These are phyloP conservation scores for Calycopis cecrops DNA, from an alignment of 1,140 invertebrate species.

Conservation along the genomic window DNA sequence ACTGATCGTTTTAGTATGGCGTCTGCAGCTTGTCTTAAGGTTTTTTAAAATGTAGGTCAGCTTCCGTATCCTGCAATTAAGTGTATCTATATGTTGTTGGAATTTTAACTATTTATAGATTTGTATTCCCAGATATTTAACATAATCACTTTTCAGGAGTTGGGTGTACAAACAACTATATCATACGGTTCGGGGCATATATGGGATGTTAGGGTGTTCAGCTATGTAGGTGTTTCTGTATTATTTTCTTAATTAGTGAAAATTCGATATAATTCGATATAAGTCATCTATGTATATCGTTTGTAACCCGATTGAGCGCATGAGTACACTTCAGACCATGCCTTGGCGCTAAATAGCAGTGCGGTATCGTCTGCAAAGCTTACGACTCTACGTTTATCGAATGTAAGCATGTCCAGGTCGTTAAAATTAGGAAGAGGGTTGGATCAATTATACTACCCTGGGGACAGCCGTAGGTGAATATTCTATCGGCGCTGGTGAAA, in stretches of 20 bases:
- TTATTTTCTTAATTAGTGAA: constrained; percentile 14
- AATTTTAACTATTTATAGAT: too few species aligned
- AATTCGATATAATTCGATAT: constrained; percentile 21
- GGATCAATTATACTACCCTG: constrained; percentile 28
- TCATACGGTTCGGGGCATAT: neutral
- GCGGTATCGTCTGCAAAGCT: constrained; percentile 31
- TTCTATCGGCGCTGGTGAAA: constrained; percentile 17
- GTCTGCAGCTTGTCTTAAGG: too few species aligned
- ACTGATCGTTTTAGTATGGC: constrained; percentile 17
- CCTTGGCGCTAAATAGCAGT: too few species aligned
- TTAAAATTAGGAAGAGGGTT: constrained; percentile 27
- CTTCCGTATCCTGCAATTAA: too few species aligned
- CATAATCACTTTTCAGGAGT: too few species aligned
- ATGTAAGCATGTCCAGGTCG: constrained; percentile 18
- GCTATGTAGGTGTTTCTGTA: constrained; percentile 10
- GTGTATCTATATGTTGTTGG: too few species aligned
- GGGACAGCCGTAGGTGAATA: too few species aligned
- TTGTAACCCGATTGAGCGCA: constrained; percentile 15
- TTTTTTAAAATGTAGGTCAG: too few species aligned
- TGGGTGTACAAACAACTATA: neutral
- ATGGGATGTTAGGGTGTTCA: too few species aligned
- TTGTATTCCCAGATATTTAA: too few species aligned
- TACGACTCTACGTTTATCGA: constrained; percentile 17
- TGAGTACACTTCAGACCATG: constrained; percentile 20
- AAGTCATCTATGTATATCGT: constrained; percentile 16